phyloP scores from a whole-genome alignment of 2,113 vertebrate genomes.

The Xerus inauris region DNA sequence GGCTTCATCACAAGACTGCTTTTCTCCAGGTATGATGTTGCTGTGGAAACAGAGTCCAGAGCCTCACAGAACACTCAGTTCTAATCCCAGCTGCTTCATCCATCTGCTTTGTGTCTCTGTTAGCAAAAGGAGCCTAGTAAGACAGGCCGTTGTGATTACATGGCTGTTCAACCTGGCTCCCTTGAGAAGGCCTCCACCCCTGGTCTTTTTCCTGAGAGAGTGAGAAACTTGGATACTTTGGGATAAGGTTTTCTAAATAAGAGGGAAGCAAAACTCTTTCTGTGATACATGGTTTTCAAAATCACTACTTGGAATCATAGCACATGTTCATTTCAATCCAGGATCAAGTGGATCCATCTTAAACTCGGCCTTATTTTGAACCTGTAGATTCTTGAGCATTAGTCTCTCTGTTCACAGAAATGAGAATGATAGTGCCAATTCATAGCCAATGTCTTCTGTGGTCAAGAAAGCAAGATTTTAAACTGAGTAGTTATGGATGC shows the following conservation, averaged over 20 bases:
- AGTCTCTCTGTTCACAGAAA: neutral
- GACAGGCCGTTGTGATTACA: neutral
- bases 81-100: constrained; percentile 58
- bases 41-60: constrained; percentile 69
- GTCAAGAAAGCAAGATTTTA: neutral
- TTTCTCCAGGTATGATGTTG: constrained; percentile 76
- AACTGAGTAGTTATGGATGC: neutral
- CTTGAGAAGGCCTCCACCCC: neutral
- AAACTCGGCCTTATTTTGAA: neutral
- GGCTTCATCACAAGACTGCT: constrained; percentile 8
- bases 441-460: neutral
- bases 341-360: neutral
- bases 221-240: constrained; percentile 35
- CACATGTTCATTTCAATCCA: neutral
- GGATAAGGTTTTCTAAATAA: constrained; percentile 8
- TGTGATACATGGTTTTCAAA: constrained; percentile 17
- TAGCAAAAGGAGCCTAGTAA: constrained; percentile 14
- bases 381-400: neutral
- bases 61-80: constrained; percentile 59
- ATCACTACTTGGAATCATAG: neutral
- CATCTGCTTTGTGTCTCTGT: constrained; percentile 62
- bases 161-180: neutral
- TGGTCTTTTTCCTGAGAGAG: neutral
- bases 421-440: neutral
- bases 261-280: constrained; percentile 29